phyloP scores from a whole-genome alignment of 2,888 invertebrate species.

The Dusona sp. region DNA sequence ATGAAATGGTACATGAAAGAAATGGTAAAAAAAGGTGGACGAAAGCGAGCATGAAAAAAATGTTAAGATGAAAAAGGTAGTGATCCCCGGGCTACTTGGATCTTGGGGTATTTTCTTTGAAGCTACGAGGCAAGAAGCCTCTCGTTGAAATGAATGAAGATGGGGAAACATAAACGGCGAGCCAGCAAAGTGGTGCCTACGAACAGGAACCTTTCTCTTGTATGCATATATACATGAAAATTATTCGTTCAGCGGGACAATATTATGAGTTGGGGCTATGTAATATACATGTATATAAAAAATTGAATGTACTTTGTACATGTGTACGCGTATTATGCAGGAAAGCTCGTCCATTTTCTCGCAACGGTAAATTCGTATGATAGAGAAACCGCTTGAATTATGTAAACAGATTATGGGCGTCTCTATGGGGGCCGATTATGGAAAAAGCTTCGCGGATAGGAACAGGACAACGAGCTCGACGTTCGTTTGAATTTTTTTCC shows the following conservation, averaged over 20 bases:
- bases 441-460: conserved; percentile 44
- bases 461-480: conserved; percentile 27
- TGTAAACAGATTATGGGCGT: conserved; percentile 60
- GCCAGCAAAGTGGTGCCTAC: conserved; percentile 53
- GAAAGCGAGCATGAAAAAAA: conserved; percentile 25
- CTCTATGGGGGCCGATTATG: conserved; percentile 40
- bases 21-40: conserved; percentile 12
- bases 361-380: conserved; percentile 60
- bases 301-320: conserved; percentile 9
- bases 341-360: conserved; percentile 47
- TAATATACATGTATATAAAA: conserved; percentile 8
- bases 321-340: conserved; percentile 52
- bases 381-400: conserved; percentile 63
- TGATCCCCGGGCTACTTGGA: conserved; percentile 11
- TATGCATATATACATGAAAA: conserved; percentile 48
- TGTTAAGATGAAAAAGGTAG: conserved; percentile 46
- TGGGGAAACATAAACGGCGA: conserved; percentile 59
- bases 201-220: conserved; percentile 27
- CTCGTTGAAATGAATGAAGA: conserved; percentile 63
- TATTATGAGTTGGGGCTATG: conserved; percentile 51
- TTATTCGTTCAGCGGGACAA: conserved; percentile 65
- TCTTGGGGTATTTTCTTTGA: conserved; percentile 46
- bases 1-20: conserved; percentile 33
- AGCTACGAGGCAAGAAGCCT: conserved; percentile 38
- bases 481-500: conserved; percentile 12